Evolutionary conservation across 1,140 invertebrate genomes (phyloP).

Genomic region (Nymphalis io): DNA sequence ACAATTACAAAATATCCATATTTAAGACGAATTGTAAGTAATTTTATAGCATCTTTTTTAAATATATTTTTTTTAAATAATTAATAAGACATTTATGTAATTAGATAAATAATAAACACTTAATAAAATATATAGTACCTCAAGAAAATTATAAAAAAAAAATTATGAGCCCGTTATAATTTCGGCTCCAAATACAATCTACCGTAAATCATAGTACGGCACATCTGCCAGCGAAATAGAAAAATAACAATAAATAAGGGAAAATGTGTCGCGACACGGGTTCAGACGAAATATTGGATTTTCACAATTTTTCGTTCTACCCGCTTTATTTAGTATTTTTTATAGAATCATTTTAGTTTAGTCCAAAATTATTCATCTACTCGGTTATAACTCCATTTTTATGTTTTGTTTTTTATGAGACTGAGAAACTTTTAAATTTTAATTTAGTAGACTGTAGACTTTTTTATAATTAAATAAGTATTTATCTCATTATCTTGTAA

Average conservation of each 20-base stretch:
- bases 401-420: too few relatives aligned
- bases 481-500: conserved; percentile 19
- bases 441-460: background rate
- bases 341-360: background rate
- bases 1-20: too few relatives aligned
- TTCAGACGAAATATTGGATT: conserved; percentile 57
- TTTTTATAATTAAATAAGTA: background rate
- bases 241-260: conserved; percentile 81
- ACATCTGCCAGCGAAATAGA: conserved; percentile 79
- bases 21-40: too few relatives aligned
- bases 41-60: too few relatives aligned
- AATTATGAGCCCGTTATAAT: conserved; percentile 60
- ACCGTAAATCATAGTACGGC: conserved; percentile 72
- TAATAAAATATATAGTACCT: too few relatives aligned
- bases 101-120: too few relatives aligned
- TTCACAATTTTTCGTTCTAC: conserved; percentile 26
- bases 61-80: too few relatives aligned
- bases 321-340: background rate
- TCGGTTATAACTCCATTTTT: background rate
- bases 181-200: conserved; percentile 68
- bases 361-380: background rate
- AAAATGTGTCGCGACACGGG: conserved; percentile 46
- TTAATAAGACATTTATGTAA: too few relatives aligned
- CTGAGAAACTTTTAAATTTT: too few relatives aligned
- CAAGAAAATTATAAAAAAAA: background rate